Evolutionary conservation across 1,140 invertebrate species (phyloP), one percentile per base, ranked within the genome.

Genomic region (Probaryconus sp.): DNA sequence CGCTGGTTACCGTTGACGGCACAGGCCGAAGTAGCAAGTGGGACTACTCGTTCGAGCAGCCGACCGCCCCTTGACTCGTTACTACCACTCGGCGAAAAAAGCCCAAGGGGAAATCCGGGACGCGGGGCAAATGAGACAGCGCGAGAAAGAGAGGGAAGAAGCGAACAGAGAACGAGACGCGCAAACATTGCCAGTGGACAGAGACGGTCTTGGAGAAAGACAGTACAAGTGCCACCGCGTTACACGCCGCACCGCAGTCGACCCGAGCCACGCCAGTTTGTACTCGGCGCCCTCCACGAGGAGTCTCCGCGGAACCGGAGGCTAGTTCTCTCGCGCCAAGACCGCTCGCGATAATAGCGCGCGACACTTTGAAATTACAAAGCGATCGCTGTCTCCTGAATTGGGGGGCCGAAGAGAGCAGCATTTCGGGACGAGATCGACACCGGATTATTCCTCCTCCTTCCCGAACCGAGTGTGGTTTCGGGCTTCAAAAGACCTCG

Each of bases 271-370:
- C 74, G 83, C 71, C 83, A 84, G 84, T 86, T 86, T 76, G 75
- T 85, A 84, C 77, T 83, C 83, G 82, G 81, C 80, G 79, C 80
- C 80, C 83, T 81, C 69, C 67, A 75, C 76, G 78, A 77, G 67
- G 76, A 79, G 78, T 78, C 75, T 76, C 71, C 76, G 60, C 64
- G 61, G 64, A 55, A 76, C 48, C 47, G 63, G 76, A 31, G 45
- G 48, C 61, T 56, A 53, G 56, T 42, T 53, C 35, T 20, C 30
- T 38, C 40, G 18, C 24, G 31, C 17, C 40, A 38, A 55, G 56
- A 26, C 28, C 40, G 43, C 5, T 9, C 28, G 35, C 30, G 35
- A n/a, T n/a, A n/a, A n/a, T n/a, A n/a, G n/a, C n/a, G n/a, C n/a
- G n/a, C n/a, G n/a, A n/a, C n/a, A n/a, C n/a, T n/a, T n/a, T n/a